Base-by-base conservation (phyloP, 2,888 invertebrate species). In the Chrysomela aeneicollis region DNA sequence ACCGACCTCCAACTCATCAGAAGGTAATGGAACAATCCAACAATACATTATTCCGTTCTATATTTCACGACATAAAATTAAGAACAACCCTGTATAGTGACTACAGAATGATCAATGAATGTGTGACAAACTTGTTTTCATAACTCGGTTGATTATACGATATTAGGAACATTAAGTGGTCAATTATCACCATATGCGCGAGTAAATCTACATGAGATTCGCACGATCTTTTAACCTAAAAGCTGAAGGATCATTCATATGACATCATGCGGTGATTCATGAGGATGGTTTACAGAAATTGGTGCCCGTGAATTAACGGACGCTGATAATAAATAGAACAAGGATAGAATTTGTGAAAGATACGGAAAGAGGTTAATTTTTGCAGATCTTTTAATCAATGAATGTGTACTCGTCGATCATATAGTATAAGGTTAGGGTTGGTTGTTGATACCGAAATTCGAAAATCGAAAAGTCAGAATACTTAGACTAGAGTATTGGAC, bases 141-240 rank as follows among this genome's bases (percentile, higher is more conserved):
- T 70, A 71, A 70, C 73, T 66, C 69, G 62, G 66, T 73, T 70
- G 68, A 71, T 72, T 71, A 26, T 26, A 59, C 64, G 64, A 67
- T 64, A 66, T 42, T 15, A 42, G 4, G 42, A 64, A 57, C 60
- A 67, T 66, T 63, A 66, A 63, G 66, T 66, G 68, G 66, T 67
- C 71, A 73, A 70, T 72, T 72, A 71, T 70, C 61, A 66, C 63
- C 70, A 69, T 68, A 60, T 69, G 66, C 60, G 65, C 66, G 59
- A 65, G 68, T 67, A 70, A 70, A 70, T 70, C 70, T 63, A 66
- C 68, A 70, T 63, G 64, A 64, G 63, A 74, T 76, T 76, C 76
- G 75, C 76, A 76, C 76, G 76, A 76, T 76, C 76, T 76, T 68
- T 73, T 74, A 74, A 75, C 76, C 76, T 53, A 69, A 69, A 70